Evolutionary conservation across 2,888 invertebrate species (phyloP), one percentile per base, ranked within the genome.

Genomic region (Eupithecia insigniata): DNA sequence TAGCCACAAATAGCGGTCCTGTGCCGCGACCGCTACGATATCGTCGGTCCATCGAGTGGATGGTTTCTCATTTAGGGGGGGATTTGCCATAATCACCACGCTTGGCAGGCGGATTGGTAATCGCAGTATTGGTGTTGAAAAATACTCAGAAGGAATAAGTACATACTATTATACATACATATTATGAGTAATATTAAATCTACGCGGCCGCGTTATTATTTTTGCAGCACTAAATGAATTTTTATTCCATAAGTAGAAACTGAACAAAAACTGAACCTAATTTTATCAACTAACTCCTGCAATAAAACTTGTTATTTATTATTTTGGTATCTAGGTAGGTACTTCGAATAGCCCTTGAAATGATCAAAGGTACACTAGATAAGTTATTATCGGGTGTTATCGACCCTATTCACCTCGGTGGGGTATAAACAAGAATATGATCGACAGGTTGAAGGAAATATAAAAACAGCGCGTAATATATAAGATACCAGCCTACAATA

Each of bases 301-400:
- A 18, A 43, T 60, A 8, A 30, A 30, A 30, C 60, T 60, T 60
- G 28, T 34, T 62, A 32, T 62, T 62, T 32, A 22, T 62, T 30
- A 30, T 60, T 30, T 34, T n/a, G 32, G n/a, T 61, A 62, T 55
- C 26, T 51, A 51, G 46, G 22, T 26, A 22, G 22, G 55, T 55
- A 26, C 55, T 55, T 12, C 5, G 55, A 62, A 62, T 34, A 34
- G 61, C 61, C 32, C 34, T 62, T 95, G 90, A 79, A 58, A 70
- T 60, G 39, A 73, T 70, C 73, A 66, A 69, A 70, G 66, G 67
- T 70, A 65, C 43, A 30, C 51, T 22, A 32, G 73, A 73, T 70
- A 70, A 70, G 43, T 5, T 51, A 51, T 67, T 70, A 70, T 46
- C 36, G 18, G 58, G 64, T 72, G 55, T 66, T 60, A 32, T 62